Evolutionary conservation across 1,140 invertebrate species (phyloP).

Genomic region (Helicoverpa armigera): DNA sequence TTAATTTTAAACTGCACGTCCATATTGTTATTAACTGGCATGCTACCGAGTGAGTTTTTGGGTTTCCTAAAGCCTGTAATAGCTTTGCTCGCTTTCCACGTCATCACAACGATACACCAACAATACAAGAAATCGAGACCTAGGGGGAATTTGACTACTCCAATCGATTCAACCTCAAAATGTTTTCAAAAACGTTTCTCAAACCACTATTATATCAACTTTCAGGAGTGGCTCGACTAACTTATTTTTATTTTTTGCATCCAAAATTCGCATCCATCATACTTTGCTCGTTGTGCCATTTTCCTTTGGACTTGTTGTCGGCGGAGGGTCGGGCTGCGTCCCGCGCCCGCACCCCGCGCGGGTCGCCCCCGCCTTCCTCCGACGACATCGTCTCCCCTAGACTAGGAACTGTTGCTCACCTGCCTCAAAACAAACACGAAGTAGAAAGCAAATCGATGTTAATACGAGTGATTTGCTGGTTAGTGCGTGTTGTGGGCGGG

Average conservation of each 20-base stretch:
- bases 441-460: slow-evolving; percentile 8
- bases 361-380: slow-evolving; percentile 58
- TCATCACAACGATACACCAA: slow-evolving; percentile 51
- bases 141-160: neutral
- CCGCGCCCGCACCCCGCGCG: slow-evolving; percentile 78
- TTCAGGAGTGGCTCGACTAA: slow-evolving; percentile 84
- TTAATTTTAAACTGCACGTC: neutral
- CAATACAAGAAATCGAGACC: neutral
- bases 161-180: neutral
- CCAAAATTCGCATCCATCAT: slow-evolving; percentile 50
- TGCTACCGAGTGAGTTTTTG: neutral
- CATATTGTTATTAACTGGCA: slow-evolving; percentile 13
- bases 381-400: slow-evolving; percentile 61
- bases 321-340: slow-evolving; percentile 54
- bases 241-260: slow-evolving; percentile 66
- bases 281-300: slow-evolving; percentile 85
- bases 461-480: neutral
- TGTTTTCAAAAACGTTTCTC: slow-evolving; percentile 9
- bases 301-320: slow-evolving; percentile 65
- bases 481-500: neutral
- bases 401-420: slow-evolving; percentile 39
- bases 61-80: neutral
- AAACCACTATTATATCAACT: slow-evolving; percentile 55
- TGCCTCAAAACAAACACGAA: neutral
- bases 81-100: slow-evolving; percentile 48